A percentile compares a stretch with the other conserved stretches of the same genome.
Conservation (phyloP, 2,113 vertebrate genomes). For the Nothobranchius kuhntae region DNA sequence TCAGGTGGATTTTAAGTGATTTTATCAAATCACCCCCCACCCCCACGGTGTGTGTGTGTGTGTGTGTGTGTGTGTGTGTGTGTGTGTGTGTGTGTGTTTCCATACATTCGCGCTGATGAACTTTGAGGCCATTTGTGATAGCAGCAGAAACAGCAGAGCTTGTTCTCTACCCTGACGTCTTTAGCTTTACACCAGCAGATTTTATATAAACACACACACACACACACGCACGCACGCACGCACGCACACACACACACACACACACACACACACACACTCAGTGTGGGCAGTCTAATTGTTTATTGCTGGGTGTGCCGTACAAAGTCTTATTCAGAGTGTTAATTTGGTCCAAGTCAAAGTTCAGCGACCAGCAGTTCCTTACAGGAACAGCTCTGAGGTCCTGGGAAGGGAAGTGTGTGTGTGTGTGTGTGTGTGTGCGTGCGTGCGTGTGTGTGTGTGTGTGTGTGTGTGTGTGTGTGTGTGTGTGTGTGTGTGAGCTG, state of each 20-base stretch:
- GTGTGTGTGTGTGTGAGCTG: too few relatives aligned
- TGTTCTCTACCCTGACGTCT: conserved; percentile 29
- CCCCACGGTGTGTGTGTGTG: too few relatives aligned
- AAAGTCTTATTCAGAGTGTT: conserved; percentile 59
- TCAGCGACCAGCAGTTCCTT: conserved; percentile 37
- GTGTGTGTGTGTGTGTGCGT: too few relatives aligned
- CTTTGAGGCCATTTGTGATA: conserved; percentile 64
- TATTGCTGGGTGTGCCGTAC: conserved; percentile 38
- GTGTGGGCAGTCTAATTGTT: conserved; percentile 17
- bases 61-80: too few relatives aligned
- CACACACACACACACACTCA: neutral
- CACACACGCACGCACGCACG: too few relatives aligned
- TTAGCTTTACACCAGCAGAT: conserved; percentile 30
- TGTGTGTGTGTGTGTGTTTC: conserved; percentile 11
- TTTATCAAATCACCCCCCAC: too few relatives aligned
- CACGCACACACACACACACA: neutral
- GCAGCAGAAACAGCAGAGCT: conserved; percentile 37
- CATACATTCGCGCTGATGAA: conserved; percentile 54
- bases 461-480: too few relatives aligned
- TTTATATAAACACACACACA: neutral
- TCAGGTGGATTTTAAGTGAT: neutral
- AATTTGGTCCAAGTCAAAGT: conserved; percentile 36
- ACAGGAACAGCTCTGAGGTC: conserved; percentile 31
- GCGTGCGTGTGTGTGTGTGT: neutral
- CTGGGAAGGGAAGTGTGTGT: neutral